These are phyloP conservation scores for Caenorhabditis inopinata DNA, from an alignment of 1,140 invertebrate genomes.

Conservation along the genomic window DNA sequence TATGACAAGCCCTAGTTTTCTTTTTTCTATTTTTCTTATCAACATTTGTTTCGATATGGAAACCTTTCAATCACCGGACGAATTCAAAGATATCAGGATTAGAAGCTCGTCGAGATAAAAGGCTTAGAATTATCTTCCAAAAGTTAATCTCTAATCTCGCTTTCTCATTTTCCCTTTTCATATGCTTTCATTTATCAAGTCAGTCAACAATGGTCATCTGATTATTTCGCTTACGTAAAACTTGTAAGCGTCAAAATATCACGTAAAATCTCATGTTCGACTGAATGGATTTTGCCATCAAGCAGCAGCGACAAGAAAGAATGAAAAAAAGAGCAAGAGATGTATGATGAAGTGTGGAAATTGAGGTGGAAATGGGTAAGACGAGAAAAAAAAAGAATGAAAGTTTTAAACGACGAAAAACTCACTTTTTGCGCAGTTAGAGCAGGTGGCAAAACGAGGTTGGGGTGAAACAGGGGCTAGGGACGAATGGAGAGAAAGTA, in stretches of 20 bases:
- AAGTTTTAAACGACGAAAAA: background rate
- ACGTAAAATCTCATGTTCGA: too few relatives aligned
- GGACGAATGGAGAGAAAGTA: conserved; percentile 14
- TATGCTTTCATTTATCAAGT: background rate
- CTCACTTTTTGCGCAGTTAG: conserved; percentile 46
- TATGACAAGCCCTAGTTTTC: too few relatives aligned
- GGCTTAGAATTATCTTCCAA: background rate
- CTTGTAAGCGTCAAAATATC: conserved; percentile 6
- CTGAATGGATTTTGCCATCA: too few relatives aligned
- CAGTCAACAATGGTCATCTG: background rate
- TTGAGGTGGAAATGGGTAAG: background rate
- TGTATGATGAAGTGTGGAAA: background rate
- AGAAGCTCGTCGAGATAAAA: background rate
- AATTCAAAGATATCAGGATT: conserved; percentile 11
- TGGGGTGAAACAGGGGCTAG: background rate
- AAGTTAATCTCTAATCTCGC: conserved; percentile 28
- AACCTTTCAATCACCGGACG: conserved; percentile 1
- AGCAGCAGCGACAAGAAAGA: background rate
- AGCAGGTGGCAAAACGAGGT: conserved; percentile 48
- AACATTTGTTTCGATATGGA: background rate
- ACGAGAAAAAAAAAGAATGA: background rate
- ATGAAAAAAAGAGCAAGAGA: background rate
- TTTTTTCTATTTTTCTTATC: too few relatives aligned
- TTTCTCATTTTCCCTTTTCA: background rate
- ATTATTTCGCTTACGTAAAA: background rate